These are phyloP conservation scores for Platypus cylindrus DNA, from an alignment of 2,888 invertebrate genomes.

Conservation along the genomic window DNA sequence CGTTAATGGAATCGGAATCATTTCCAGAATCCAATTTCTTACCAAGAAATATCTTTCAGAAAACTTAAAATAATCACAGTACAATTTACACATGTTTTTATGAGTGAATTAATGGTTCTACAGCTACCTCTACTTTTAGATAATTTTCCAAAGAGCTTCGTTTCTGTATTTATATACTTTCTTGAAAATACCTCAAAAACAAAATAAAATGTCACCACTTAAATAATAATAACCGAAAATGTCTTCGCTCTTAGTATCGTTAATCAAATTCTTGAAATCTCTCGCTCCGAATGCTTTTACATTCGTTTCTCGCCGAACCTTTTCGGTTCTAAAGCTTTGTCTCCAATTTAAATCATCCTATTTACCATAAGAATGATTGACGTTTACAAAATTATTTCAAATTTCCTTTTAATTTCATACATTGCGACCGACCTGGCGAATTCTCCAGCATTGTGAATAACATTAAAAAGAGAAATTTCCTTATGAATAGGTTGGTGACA, in stretches of 20 bases:
- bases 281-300: slow-evolving; percentile 1
- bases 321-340: slow-evolving; percentile 6
- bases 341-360: slow-evolving; percentile 9
- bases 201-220: not conserved
- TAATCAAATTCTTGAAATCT: slow-evolving; percentile 3
- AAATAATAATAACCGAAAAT: slow-evolving; percentile 3
- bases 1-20: too few species aligned
- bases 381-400: slow-evolving; percentile 8
- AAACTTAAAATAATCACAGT: too few species aligned
- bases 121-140: too few species aligned
- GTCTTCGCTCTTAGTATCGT: not conserved
- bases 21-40: too few species aligned
- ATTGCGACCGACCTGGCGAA: slow-evolving; percentile 9
- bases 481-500: slow-evolving; percentile 23
- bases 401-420: slow-evolving; percentile 12
- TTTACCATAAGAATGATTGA: slow-evolving; percentile 16
- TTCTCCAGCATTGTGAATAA: slow-evolving; percentile 16
- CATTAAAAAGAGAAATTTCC: slow-evolving; percentile 25
- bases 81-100: too few species aligned
- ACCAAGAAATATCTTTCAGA: too few species aligned
- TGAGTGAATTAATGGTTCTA: too few species aligned
- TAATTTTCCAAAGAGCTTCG: too few species aligned
- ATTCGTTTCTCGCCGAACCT: slow-evolving; percentile 3
- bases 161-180: too few species aligned
- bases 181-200: too few species aligned